phyloP scores from a whole-genome alignment of 1,140 invertebrate species.

The Neodiprion fabricii region DNA sequence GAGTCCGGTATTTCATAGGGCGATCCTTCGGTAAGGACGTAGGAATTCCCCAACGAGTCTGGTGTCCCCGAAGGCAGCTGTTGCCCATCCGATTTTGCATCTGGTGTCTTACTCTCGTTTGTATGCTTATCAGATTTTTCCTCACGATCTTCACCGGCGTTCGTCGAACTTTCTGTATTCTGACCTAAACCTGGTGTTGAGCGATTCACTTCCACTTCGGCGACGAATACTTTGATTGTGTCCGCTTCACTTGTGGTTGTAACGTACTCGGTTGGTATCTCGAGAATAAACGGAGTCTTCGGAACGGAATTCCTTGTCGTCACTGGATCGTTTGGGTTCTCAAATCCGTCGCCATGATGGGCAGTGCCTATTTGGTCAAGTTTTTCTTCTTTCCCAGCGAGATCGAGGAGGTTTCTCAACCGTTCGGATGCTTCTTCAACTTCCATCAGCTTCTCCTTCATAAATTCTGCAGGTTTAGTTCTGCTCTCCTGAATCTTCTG shows the following conservation, averaged over 20 bases:
- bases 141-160: constrained; percentile 7
- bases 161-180: background rate
- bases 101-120: background rate
- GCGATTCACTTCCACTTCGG: background rate
- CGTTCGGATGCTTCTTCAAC: background rate
- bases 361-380: background rate
- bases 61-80: constrained; percentile 7
- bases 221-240: background rate
- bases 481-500: no score
- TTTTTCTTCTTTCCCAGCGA: no score
- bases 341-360: background rate
- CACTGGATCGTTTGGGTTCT: background rate
- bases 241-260: background rate
- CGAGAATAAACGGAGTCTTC: background rate
- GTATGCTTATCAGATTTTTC: background rate
- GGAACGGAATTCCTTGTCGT: background rate
- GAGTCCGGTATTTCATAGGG: constrained; percentile 55
- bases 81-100: background rate
- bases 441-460: background rate
- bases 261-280: background rate
- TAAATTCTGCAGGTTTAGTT: background rate
- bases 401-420: background rate
- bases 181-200: background rate
- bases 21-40: constrained; percentile 55
- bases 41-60: constrained; percentile 30